Evolutionary conservation across 2,113 vertebrate genomes (phyloP), one percentile per base, ranked within the genome.

Genomic region (Hemichromis elongatus): DNA sequence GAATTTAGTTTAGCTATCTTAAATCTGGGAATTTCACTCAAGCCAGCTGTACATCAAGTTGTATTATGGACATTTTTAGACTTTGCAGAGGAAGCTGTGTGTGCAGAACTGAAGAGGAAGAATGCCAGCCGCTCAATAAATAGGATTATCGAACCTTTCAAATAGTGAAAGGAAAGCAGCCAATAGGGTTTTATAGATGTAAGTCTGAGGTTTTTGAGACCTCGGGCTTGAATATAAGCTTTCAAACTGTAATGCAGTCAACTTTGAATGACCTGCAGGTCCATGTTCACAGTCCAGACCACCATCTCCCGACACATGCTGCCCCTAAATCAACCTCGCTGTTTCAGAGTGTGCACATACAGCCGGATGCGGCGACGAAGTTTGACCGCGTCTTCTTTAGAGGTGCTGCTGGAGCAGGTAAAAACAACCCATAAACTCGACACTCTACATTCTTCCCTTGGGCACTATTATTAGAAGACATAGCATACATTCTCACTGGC

Each of bases 321-420:
- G 18, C 91, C 96, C 35, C 91, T 96, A 75, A 88, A 90, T 79
- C 87, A 93, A n/a, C 87, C 95, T 7, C 93, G 96, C 35, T 93
- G 96, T 1, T 97, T 96, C 82, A 95, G 94, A 6, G 96, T 98
- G 26, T 97, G 97, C 5, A 97, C 95, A 30, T 93, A 93, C 19
- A 95, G 96, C 88, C 83, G 97, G 3, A 96, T 95, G 94, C 95
- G 91, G 59, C 87, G 96, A 2, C 95, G 96, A 16, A 96, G 96
- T 21, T 93, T 98, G 86, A 95, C 92, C 52, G 97, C 96, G 9
- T 91, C 92, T 80, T 97, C 90, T 12, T 93, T 97, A 75, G 86
- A 95, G 16, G 97, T 97, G 7, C 96, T 98, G 57, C 89, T 97
- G 85, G 93, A 86, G 87, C 97, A 97, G 97, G 97, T 98, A 93